Conservation (phyloP, 2,113 vertebrate genomes). For the Catagonus wagneri region DNA sequence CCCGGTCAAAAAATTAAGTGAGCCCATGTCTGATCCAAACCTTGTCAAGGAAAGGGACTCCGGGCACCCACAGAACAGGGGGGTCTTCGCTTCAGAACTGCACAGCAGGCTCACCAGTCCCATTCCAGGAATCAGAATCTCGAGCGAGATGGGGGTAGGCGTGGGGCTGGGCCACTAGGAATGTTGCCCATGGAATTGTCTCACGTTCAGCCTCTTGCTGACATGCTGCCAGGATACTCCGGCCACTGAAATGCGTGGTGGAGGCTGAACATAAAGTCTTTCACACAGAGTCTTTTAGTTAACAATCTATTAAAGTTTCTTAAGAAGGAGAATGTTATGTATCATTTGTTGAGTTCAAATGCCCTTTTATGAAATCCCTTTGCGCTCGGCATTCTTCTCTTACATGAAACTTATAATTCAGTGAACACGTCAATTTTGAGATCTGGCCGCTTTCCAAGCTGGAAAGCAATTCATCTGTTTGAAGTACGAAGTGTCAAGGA, state of each 20-base stretch:
- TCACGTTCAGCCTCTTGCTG: neutral
- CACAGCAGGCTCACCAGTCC: neutral
- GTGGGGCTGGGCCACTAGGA: neutral
- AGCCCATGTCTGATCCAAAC: neutral
- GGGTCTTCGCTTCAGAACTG: neutral
- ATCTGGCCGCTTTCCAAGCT: constrained; percentile 53
- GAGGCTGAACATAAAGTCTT: neutral
- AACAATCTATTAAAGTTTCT: constrained; percentile 59
- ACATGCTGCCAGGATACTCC: neutral
- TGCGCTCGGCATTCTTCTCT: constrained; percentile 31
- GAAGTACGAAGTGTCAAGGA: constrained; percentile 55
- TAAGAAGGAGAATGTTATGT: constrained; percentile 58
- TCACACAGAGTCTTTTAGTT: neutral
- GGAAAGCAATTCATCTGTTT: constrained; percentile 23
- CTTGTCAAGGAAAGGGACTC: neutral
- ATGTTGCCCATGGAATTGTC: neutral
- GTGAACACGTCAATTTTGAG: constrained; percentile 64
- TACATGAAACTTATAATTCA: constrained; percentile 62
- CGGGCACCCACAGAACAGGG: rapidly evolving
- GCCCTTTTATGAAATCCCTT: constrained; percentile 57
- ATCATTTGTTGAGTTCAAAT: constrained; percentile 66
- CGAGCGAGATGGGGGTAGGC: rapidly evolving
- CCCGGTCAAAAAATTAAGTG: too few relatives aligned
- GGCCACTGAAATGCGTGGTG: neutral
- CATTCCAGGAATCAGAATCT: neutral